Percentiles rank a stretch among this genome's conserved stretches.
These are phyloP conservation scores for Melanotaenia boesemani DNA, from an alignment of 2,797 vertebrate species.

Conservation along the genomic window DNA sequence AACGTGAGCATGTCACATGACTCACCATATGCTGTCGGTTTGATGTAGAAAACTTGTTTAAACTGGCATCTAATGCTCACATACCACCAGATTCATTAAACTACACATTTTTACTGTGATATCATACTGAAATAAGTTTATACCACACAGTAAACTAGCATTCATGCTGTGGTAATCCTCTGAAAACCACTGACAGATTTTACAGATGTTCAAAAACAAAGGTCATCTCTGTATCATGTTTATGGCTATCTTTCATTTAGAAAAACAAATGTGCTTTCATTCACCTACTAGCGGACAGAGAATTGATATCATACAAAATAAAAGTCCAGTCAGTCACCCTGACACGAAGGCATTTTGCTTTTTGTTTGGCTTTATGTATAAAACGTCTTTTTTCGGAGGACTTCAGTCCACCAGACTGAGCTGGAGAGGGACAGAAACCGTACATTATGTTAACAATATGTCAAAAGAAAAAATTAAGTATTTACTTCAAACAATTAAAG, in stretches of 20 bases:
- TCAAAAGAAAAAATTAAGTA: slow-evolving; percentile 34
- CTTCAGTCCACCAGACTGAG: slow-evolving; percentile 21
- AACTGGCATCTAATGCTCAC: slow-evolving; percentile 32
- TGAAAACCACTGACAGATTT: slow-evolving; percentile 35
- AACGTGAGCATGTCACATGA: slow-evolving; percentile 14
- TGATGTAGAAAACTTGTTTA: slow-evolving; percentile 42
- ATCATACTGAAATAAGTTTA: slow-evolving; percentile 35
- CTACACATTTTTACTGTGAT: slow-evolving; percentile 38
- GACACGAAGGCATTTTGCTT: slow-evolving; percentile 61
- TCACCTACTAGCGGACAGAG: slow-evolving; percentile 13
- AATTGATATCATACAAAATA: slow-evolving; percentile 28
- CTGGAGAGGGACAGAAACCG: slow-evolving; percentile 11
- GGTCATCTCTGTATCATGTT: slow-evolving; percentile 19
- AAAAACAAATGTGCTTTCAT: slow-evolving; percentile 42
- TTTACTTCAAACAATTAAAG: slow-evolving; percentile 59
- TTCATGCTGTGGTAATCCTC: slow-evolving; percentile 45
- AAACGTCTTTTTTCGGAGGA: slow-evolving; percentile 30
- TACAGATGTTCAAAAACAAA: slow-evolving; percentile 21
- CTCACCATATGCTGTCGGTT: slow-evolving; percentile 4
- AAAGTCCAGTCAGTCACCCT: slow-evolving; percentile 42
- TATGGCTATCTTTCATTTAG: slow-evolving; percentile 59
- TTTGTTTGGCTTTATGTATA: slow-evolving; percentile 54
- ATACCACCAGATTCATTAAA: slow-evolving; percentile 41
- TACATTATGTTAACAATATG: slow-evolving; percentile 1
- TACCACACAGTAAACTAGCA: slow-evolving; percentile 50